phyloP scores from a whole-genome alignment of 2,888 invertebrate genomes.

The Dione vanillae region DNA sequence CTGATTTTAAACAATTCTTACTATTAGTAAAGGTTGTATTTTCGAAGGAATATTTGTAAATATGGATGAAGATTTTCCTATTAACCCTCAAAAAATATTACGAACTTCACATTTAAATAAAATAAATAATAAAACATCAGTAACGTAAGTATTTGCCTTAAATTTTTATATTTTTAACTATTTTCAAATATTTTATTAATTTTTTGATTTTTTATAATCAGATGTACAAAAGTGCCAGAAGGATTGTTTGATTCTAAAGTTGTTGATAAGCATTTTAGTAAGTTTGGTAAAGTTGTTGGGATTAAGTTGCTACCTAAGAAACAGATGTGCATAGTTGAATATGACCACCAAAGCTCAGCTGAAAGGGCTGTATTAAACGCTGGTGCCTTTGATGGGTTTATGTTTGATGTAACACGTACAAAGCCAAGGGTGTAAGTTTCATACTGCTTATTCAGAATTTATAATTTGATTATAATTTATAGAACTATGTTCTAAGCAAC shows the following conservation, averaged over 20 bases:
- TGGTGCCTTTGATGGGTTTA: slow-evolving; percentile 85
- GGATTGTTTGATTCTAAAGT: slow-evolving; percentile 83
- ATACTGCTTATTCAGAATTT: not conserved
- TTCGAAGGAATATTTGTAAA: slow-evolving; percentile 39
- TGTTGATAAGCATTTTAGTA: slow-evolving; percentile 87
- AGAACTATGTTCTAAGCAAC: not conserved
- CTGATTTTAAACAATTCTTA: not conserved
- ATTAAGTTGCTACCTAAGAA: slow-evolving; percentile 87
- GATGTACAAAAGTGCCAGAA: slow-evolving; percentile 87
- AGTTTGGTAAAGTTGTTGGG: slow-evolving; percentile 88
- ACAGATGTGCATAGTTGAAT: slow-evolving; percentile 88
- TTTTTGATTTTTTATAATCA: slow-evolving; percentile 54
- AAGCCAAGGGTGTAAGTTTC: slow-evolving; percentile 73
- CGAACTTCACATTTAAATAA: slow-evolving; percentile 63
- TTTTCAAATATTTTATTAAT: not conserved
- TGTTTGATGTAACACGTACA: slow-evolving; percentile 85
- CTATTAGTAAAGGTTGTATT: slow-evolving; percentile 27
- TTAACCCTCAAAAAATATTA: slow-evolving; percentile 63
- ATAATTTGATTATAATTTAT: not conserved
- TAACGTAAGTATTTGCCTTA: slow-evolving; percentile 66
- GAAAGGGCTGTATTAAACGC: slow-evolving; percentile 85
- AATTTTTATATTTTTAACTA: slow-evolving; percentile 23
- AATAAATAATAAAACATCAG: slow-evolving; percentile 68
- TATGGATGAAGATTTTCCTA: slow-evolving; percentile 57
- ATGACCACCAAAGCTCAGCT: slow-evolving; percentile 84